These are phyloP conservation scores for Rhizomys pruinosus DNA, from an alignment of 2,113 vertebrate species.

Conservation along the genomic window DNA sequence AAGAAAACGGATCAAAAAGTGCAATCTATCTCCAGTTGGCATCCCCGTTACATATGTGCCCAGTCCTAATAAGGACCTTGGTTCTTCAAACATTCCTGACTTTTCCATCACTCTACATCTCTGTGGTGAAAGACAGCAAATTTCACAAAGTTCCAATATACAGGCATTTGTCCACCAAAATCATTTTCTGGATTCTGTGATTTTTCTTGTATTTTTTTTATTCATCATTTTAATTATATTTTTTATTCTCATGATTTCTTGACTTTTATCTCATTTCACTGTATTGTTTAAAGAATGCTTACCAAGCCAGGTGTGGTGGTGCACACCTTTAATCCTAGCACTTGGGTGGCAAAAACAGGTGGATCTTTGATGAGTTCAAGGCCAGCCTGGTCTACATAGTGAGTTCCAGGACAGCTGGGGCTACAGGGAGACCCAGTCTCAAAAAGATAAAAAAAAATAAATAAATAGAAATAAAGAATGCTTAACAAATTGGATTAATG, in stretches of 20 bases:
- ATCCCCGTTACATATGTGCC: background rate
- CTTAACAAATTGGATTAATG: background rate
- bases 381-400: too few species aligned
- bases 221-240: background rate
- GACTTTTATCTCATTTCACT: background rate
- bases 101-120: background rate
- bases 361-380: too few species aligned
- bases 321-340: too few species aligned
- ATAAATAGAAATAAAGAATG: too few species aligned
- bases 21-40: background rate
- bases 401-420: too few species aligned
- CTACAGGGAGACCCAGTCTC: too few species aligned
- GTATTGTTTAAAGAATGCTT: background rate
- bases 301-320: too few species aligned
- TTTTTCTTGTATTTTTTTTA: background rate
- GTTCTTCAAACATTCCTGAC: background rate
- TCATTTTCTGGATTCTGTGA: background rate
- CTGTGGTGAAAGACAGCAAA: background rate
- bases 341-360: too few species aligned
- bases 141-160: background rate
- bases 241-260: background rate
- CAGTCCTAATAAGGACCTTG: background rate
- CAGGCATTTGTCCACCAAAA: too few species aligned
- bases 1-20: background rate
- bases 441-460: too few species aligned